Conservation (phyloP, 2,113 vertebrate species). For the Labrus mixtus region DNA sequence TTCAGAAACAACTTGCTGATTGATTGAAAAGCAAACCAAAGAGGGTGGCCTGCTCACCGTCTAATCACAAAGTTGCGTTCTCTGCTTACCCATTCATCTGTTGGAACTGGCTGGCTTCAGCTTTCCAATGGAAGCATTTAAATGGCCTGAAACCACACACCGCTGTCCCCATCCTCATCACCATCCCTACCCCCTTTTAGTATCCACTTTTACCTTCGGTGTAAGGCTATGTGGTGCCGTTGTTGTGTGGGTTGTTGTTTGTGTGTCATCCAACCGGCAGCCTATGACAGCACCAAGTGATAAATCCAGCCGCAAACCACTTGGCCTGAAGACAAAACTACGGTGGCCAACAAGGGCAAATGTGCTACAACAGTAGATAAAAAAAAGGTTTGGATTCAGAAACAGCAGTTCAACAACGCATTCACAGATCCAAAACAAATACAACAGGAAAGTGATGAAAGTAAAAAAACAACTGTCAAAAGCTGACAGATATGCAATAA, state of each 20-base stretch:
- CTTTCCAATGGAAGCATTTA: constrained; percentile 25
- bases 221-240: constrained; percentile 1
- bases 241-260: constrained; percentile 19
- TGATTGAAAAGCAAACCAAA: constrained; percentile 60
- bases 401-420: neutral
- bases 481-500: too few species aligned
- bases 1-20: constrained; percentile 48
- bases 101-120: neutral
- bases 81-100: constrained; percentile 34
- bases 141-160: constrained; percentile 47
- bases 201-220: constrained; percentile 16
- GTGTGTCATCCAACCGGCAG: constrained; percentile 8
- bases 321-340: constrained; percentile 28
- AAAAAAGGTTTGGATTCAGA: neutral
- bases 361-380: neutral
- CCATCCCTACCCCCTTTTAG: neutral
- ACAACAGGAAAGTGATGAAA: too few species aligned
- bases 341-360: too few species aligned
- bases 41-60: constrained; percentile 38
- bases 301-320: neutral
- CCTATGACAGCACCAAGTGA: constrained; percentile 37
- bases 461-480: too few species aligned
- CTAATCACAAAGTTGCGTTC: constrained; percentile 55
- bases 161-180: neutral
- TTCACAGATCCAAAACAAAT: neutral